Evolutionary conservation across 2,797 vertebrate genomes (phyloP).

Genomic region (Schizopygopsis malacanthus): DNA sequence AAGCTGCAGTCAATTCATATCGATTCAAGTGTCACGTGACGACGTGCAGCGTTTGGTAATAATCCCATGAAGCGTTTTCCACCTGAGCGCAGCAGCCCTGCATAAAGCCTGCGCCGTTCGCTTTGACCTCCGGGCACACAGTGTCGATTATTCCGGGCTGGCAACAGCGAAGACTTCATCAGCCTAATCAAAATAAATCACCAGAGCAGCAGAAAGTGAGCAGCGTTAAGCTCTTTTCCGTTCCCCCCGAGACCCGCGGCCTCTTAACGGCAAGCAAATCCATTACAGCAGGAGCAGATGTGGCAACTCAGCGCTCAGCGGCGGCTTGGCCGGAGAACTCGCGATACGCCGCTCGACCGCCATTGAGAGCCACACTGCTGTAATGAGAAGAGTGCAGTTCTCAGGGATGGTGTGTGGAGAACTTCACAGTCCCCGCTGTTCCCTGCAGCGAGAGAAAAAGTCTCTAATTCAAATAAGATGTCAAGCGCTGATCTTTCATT

Average conservation of each 20-base stretch:
- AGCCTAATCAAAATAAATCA: conserved; percentile 84
- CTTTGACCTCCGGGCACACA: conserved; percentile 75
- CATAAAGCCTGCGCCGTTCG: conserved; percentile 64
- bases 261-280: conserved; percentile 77
- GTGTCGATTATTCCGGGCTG: conserved; percentile 78
- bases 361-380: conserved; percentile 51
- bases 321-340: neutral
- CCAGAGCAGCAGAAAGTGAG: conserved; percentile 81
- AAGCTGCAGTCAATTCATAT: neutral
- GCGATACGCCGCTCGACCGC: neutral
- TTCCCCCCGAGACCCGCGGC: conserved; percentile 68
- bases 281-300: conserved; percentile 76
- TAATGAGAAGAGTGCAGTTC: conserved; percentile 68
- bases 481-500: conserved; percentile 55
- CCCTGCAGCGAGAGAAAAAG: conserved; percentile 15
- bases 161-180: conserved; percentile 78
- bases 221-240: conserved; percentile 68
- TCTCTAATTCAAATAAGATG: conserved; percentile 70
- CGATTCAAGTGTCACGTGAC: neutral
- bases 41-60: neutral
- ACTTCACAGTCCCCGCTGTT: conserved; percentile 27
- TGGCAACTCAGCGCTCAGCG: conserved; percentile 74
- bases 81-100: neutral
- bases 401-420: conserved; percentile 61
- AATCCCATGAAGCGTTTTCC: neutral